phyloP scores from a whole-genome alignment of 1,140 invertebrate species.

The Eufriesea mexicana region DNA sequence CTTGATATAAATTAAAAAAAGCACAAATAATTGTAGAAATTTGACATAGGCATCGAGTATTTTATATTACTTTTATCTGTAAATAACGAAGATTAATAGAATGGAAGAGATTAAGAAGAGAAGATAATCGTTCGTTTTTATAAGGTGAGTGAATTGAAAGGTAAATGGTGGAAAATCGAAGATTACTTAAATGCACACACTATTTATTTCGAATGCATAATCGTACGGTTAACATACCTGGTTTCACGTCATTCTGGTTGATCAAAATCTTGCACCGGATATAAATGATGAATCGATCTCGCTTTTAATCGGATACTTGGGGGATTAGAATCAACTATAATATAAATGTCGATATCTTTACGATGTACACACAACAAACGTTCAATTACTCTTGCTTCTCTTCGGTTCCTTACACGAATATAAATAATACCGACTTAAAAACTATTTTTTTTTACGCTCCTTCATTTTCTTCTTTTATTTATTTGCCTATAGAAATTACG shows the following conservation, averaged over 20 bases:
- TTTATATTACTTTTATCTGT: background rate
- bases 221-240: slow-evolving; percentile 79
- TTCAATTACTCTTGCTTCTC: slow-evolving; percentile 73
- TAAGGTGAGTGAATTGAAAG: slow-evolving; percentile 5
- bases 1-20: background rate
- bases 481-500: slow-evolving; percentile 55
- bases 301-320: slow-evolving; percentile 71
- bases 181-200: slow-evolving; percentile 73
- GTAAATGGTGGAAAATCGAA: slow-evolving; percentile 29
- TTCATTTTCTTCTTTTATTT: slow-evolving; percentile 27
- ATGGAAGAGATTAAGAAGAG: too few species aligned
- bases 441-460: slow-evolving; percentile 68
- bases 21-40: background rate
- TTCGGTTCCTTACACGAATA: slow-evolving; percentile 78
- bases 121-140: background rate
- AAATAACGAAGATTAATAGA: background rate
- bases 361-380: slow-evolving; percentile 78
- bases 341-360: slow-evolving; percentile 77
- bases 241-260: slow-evolving; percentile 57
- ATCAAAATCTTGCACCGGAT: slow-evolving; percentile 75
- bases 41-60: background rate
- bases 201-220: slow-evolving; percentile 82
- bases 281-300: slow-evolving; percentile 74
- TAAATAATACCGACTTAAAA: slow-evolving; percentile 82
- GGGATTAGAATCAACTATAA: slow-evolving; percentile 73